Evolutionary conservation across 1,140 invertebrate genomes (phyloP).

Genomic region (Anoplolepis gracilipes): DNA sequence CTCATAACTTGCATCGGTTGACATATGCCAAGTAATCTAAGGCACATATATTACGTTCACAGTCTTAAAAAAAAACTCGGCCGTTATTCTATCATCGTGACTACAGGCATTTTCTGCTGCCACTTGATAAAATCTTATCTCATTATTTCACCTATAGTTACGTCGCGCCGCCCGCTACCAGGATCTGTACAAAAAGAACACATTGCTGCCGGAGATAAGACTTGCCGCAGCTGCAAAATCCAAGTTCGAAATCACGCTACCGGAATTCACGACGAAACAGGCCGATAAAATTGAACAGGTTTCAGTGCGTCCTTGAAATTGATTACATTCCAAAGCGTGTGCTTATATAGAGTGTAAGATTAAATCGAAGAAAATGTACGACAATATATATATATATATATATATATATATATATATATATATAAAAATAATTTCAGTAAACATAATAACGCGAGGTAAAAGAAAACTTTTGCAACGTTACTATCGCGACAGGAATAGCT

Average conservation of each 20-base stretch:
- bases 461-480: not conserved
- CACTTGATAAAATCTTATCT: constrained; percentile 63
- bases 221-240: constrained; percentile 9
- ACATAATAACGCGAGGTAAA: not conserved
- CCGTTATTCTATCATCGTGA: constrained; percentile 51
- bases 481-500: not conserved
- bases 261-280: constrained; percentile 28
- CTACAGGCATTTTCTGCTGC: constrained; percentile 60
- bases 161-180: not conserved
- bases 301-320: constrained; percentile 18
- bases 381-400: too few relatives aligned
- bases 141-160: constrained; percentile 52
- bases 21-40: constrained; percentile 44
- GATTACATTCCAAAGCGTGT: constrained; percentile 7
- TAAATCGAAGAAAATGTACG: not conserved
- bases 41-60: constrained; percentile 17
- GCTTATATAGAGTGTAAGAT: not conserved
- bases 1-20: constrained; percentile 67
- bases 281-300: constrained; percentile 30
- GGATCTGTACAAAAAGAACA: not conserved
- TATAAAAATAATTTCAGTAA: not conserved
- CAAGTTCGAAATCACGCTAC: constrained; percentile 24
- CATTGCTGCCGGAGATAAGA: not conserved
- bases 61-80: constrained; percentile 50
- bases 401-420: too few relatives aligned